Evolutionary conservation across 2,888 invertebrate genomes (phyloP).

Genomic region (Agrotis puta): DNA sequence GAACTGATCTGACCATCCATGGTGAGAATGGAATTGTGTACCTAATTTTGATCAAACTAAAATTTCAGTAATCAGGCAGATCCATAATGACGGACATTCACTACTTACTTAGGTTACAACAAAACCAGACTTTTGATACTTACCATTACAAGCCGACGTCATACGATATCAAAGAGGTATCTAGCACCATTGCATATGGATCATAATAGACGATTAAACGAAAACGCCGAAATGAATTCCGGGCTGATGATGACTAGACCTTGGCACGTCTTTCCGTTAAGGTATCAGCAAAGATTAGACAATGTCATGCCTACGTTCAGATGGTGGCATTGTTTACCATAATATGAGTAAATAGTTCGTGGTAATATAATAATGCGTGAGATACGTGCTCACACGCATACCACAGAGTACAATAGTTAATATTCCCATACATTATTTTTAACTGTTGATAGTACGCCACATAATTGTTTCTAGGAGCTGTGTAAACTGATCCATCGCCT

Average conservation of each 20-base stretch:
- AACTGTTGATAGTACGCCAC: constrained; percentile 3
- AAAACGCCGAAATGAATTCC: constrained; percentile 24
- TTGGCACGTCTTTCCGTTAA: constrained; percentile 22
- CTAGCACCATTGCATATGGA: background rate
- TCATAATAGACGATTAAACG: constrained; percentile 31
- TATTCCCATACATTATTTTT: too few relatives aligned
- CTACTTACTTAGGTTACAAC: too few relatives aligned
- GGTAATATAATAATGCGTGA: background rate
- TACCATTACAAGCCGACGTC: constrained; percentile 1
- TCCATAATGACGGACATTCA: too few relatives aligned
- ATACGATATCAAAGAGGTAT: constrained; percentile 9
- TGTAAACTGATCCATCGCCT: constrained; percentile 35
- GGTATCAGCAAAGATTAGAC: constrained; percentile 34
- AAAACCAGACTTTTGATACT: background rate
- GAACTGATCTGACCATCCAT: constrained; percentile 14
- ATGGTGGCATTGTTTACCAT: constrained; percentile 28
- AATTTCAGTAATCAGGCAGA: background rate
- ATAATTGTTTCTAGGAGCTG: constrained; percentile 26
- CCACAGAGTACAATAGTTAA: too few relatives aligned
- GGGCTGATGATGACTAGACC: constrained; percentile 5
- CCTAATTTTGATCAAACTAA: background rate
- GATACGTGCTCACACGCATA: too few relatives aligned
- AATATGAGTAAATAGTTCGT: background rate
- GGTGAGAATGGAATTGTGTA: background rate
- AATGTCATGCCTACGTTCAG: constrained; percentile 24